A percentile compares a stretch with the other conserved stretches of the same genome.
These are phyloP conservation scores for Schizaphis graminum DNA, from an alignment of 2,888 invertebrate genomes.

Conservation along the genomic window DNA sequence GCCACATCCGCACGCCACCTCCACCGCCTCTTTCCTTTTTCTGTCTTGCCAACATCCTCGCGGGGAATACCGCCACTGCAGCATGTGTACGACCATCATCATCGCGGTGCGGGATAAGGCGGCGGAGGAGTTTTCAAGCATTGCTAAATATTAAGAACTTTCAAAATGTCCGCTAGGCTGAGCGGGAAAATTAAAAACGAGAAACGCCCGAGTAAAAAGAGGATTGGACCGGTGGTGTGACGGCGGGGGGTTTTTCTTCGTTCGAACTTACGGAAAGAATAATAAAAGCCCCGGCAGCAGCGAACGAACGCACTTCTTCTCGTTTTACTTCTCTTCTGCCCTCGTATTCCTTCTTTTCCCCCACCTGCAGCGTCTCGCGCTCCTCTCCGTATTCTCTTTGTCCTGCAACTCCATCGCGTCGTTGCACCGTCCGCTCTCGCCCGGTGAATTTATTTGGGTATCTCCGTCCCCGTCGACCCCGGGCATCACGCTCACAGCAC, in stretches of 20 bases:
- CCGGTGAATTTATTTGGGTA: slow-evolving; percentile 45
- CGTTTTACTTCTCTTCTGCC: slow-evolving; percentile 5
- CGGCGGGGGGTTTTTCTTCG: neutral
- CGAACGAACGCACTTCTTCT: slow-evolving; percentile 51
- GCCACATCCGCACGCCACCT: neutral
- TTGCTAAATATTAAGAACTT: slow-evolving; percentile 69
- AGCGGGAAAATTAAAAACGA: slow-evolving; percentile 69
- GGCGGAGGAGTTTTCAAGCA: slow-evolving; percentile 67
- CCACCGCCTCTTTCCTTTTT: neutral
- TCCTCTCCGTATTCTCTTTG: neutral
- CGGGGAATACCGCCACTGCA: neutral
- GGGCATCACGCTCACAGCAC: slow-evolving; percentile 26
- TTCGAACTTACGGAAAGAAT: slow-evolving; percentile 63
- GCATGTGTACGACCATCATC: neutral
- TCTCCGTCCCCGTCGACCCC: neutral
- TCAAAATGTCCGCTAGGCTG: slow-evolving; percentile 69
- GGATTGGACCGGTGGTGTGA: slow-evolving; percentile 35
- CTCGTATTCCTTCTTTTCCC: neutral
- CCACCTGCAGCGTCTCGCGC: neutral
- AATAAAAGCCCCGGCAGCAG: slow-evolving; percentile 54
- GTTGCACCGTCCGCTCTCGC: neutral
- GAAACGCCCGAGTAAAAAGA: slow-evolving; percentile 57
- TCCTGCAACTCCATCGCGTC: neutral
- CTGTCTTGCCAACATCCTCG: neutral
- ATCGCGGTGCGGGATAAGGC: neutral